phyloP scores from a whole-genome alignment of 1,140 invertebrate species.

The Bombus vancouverensis region DNA sequence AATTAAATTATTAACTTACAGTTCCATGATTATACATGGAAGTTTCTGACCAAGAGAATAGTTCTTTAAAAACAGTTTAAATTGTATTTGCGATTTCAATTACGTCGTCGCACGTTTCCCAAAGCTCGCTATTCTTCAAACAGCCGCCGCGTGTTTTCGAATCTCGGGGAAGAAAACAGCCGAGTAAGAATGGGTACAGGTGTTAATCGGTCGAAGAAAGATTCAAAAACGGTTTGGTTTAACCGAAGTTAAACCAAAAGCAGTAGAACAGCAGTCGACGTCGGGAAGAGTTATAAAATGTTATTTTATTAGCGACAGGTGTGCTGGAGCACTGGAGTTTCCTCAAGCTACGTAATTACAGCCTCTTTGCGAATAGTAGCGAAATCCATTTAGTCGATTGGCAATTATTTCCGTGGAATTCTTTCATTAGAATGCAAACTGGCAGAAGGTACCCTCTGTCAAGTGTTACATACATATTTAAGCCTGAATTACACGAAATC shows the following conservation, averaged over 20 bases:
- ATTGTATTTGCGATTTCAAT: background rate
- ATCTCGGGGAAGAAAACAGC: background rate
- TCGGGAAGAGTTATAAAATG: constrained; percentile 26
- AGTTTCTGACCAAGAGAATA: no score
- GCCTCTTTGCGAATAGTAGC: constrained; percentile 30
- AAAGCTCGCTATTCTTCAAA: background rate
- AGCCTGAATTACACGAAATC: constrained; percentile 22
- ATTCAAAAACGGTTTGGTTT: background rate
- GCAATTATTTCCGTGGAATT: constrained; percentile 37
- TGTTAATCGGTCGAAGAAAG: constrained; percentile 23
- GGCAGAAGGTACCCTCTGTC: constrained; percentile 6
- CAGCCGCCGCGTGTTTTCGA: background rate
- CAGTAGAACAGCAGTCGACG: background rate
- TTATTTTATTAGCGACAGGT: constrained; percentile 48
- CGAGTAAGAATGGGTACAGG: background rate
- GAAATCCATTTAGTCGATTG: constrained; percentile 50
- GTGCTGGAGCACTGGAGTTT: constrained; percentile 17
- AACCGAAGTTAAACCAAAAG: background rate
- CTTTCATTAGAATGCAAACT: constrained; percentile 37
- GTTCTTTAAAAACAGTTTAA: background rate
- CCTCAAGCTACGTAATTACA: constrained; percentile 35
- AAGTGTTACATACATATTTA: constrained; percentile 45
- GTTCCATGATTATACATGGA: no score
- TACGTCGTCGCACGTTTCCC: no score
- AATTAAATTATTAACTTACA: no score